These are phyloP conservation scores for Dorcus hopei DNA, from an alignment of 2,888 invertebrate genomes.

Conservation along the genomic window DNA sequence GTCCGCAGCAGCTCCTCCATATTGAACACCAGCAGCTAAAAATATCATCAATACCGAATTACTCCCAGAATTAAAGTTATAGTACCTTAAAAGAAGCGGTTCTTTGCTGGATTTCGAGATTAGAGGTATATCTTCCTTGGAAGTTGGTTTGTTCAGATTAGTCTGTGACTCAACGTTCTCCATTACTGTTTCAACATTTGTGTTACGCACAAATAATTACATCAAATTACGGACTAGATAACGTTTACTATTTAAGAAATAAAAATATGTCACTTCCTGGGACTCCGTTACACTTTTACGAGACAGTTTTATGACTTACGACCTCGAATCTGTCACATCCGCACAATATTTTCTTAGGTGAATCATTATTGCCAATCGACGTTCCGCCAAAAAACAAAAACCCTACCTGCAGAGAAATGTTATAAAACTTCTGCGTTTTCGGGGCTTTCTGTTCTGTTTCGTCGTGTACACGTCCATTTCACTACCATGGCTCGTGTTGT, in stretches of 20 bases:
- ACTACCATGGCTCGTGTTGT: conserved; percentile 42
- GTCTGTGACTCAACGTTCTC: conserved; percentile 47
- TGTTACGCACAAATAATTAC: not conserved
- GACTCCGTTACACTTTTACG: not conserved
- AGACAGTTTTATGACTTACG: not conserved
- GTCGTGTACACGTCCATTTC: conserved; percentile 45
- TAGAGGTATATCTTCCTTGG: conserved; percentile 67
- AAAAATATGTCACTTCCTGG: not conserved
- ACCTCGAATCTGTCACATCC: conserved; percentile 8
- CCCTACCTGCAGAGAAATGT: conserved; percentile 43
- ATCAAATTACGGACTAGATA: not conserved
- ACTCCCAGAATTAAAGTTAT: not conserved
- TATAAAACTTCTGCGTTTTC: conserved; percentile 37
- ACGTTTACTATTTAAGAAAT: not conserved
- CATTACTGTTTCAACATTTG: conserved; percentile 32
- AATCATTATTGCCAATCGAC: conserved; percentile 11
- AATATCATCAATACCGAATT: conserved; percentile 19
- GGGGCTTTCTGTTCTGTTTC: conserved; percentile 40
- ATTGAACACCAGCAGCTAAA: conserved; percentile 74
- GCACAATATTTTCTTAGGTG: not conserved
- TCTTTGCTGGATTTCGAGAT: conserved; percentile 62
- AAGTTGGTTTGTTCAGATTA: conserved; percentile 44
- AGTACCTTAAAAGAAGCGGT: conserved; percentile 60
- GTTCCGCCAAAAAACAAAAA: too few relatives aligned
- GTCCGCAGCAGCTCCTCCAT: conserved; percentile 70